Base-by-base conservation (phyloP, 1,140 invertebrate species). In the Hirudo medicinalis region DNA sequence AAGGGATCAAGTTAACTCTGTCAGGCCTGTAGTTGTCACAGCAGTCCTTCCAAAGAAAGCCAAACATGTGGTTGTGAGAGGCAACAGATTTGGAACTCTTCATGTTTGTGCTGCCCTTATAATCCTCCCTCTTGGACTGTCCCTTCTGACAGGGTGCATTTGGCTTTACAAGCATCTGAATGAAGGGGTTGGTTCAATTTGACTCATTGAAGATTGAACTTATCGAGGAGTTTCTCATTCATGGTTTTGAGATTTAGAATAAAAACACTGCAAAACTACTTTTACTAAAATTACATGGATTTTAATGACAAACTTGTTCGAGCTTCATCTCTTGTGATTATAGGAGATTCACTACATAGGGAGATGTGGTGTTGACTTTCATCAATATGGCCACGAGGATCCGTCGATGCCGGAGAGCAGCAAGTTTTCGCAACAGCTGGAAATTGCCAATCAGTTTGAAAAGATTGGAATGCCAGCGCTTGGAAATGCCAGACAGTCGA, bases 391-490 rank as follows among this genome's bases (percentile, higher is more conserved):
- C 43, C 54, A 66, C 11, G 68, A 72, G n/a, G 72, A 76, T 67
- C 70, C 69, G 27, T 70, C 71, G 36, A 70, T 72, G 54, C 69
- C 75, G 54, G 43, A 68, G 71, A 72, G 77, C 74, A 76, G 79
- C 74, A 74, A 74, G 54, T 89, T 94, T 75, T 86, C 87, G 54
- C 89, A 92, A 79, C 86, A 87, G 70, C 87, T 91, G 76, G 89
- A 91, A 75, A 83, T 91, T 72, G 88, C 90, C 78, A 78, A 88
- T 32, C 85, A 86, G 40, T 85, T 86, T 78, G 89, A 91, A 76
- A 88, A 88, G 77, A 88, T 92, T 76, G 85, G 89, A 78, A 88
- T 91, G 15, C 90, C 90, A 20, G 86, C 89, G 77, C 91, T 91
- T 76, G 86, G 85, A 74, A 87, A 89, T 74, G 90, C 89, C 27